These are phyloP conservation scores for Augochlorella aurata DNA, from an alignment of 2,888 invertebrate species.

Conservation along the genomic window DNA sequence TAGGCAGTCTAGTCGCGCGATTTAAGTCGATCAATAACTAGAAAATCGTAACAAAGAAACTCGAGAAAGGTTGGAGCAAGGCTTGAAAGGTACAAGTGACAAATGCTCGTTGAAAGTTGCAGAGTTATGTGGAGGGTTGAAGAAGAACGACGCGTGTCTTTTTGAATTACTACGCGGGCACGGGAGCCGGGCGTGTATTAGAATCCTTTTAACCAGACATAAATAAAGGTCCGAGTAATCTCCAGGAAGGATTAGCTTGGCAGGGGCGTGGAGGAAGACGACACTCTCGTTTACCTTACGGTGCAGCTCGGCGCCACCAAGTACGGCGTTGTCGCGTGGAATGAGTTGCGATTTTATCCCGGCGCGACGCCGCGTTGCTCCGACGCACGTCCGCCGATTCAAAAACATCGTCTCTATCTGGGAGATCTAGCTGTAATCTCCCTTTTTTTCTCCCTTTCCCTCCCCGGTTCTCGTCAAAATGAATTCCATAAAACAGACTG, in stretches of 20 bases:
- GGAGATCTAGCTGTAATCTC: slow-evolving; percentile 60
- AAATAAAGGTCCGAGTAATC: slow-evolving; percentile 76
- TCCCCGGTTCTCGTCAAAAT: slow-evolving; percentile 41
- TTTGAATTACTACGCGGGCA: slow-evolving; percentile 70
- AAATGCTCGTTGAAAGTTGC: too few species aligned
- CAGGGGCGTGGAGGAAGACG: slow-evolving; percentile 23
- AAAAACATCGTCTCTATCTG: slow-evolving; percentile 39
- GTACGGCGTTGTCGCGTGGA: slow-evolving; percentile 13
- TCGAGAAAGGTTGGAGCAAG: too few species aligned
- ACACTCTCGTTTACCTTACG: slow-evolving; percentile 44
- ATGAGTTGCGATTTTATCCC: slow-evolving; percentile 48
- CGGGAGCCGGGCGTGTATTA: slow-evolving; percentile 72
- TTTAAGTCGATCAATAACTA: too few species aligned
- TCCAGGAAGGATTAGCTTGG: slow-evolving; percentile 64
- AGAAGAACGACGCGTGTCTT: slow-evolving; percentile 54
- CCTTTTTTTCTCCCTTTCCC: not conserved
- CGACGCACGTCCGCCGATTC: slow-evolving; percentile 43
- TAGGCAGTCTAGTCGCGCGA: too few species aligned
- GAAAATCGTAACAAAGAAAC: too few species aligned
- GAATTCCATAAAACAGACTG: slow-evolving; percentile 60
- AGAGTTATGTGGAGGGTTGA: too few species aligned
- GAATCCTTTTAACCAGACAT: slow-evolving; percentile 77
- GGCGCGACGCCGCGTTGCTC: not conserved
- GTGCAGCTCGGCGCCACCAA: slow-evolving; percentile 38
- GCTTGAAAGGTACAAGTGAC: too few species aligned